Conservation (phyloP, 2,888 invertebrate species). For the Rhagophthalmus giganteus region DNA sequence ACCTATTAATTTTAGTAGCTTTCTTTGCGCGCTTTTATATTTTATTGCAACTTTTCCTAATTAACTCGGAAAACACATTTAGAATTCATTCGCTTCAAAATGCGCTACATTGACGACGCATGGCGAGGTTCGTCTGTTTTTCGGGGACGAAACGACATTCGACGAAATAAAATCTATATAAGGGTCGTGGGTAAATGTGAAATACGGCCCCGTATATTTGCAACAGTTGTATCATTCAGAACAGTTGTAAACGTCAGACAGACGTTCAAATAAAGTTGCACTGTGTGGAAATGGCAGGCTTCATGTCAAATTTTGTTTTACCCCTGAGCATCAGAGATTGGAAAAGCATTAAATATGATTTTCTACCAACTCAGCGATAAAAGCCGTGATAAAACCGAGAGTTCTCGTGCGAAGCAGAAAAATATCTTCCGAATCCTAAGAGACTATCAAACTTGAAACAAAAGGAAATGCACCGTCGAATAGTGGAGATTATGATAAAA, state of each 20-base stretch:
- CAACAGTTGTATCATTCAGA: constrained; percentile 18
- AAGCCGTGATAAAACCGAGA: constrained; percentile 21
- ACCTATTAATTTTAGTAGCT: no score
- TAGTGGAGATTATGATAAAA: not conserved
- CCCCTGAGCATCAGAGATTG: constrained; percentile 20
- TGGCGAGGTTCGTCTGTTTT: no score
- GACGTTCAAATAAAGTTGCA: constrained; percentile 19
- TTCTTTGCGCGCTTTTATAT: no score
- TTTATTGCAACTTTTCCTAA: no score
- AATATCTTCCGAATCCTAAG: constrained; percentile 11
- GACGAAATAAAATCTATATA: no score
- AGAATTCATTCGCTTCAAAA: no score
- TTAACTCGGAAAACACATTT: no score
- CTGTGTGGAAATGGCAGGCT: constrained; percentile 8
- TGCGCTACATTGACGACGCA: no score
- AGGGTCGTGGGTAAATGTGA: no score
- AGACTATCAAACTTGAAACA: constrained; percentile 15
- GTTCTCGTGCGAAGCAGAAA: constrained; percentile 20
- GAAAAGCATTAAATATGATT: constrained; percentile 29
- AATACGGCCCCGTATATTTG: constrained; percentile 8
- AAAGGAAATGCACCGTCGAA: constrained; percentile 16
- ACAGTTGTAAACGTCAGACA: constrained; percentile 18
- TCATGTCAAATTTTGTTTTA: constrained; percentile 18
- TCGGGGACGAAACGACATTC: no score
- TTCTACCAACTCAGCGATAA: constrained; percentile 30